These are phyloP conservation scores for Plebejus anna DNA, from an alignment of 2,888 invertebrate genomes.

Conservation along the genomic window DNA sequence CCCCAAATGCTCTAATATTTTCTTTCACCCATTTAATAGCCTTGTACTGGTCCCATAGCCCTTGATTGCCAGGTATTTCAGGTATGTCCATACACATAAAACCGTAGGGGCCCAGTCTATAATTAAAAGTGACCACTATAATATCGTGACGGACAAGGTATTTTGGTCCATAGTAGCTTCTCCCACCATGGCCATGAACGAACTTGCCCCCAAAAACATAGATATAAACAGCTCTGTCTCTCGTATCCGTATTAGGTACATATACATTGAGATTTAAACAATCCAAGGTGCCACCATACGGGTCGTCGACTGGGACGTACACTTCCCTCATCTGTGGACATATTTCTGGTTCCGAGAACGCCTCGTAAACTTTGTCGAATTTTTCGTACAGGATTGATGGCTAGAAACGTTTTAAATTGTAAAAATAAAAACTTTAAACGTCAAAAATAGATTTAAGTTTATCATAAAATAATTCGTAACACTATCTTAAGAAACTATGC, in stretches of 20 bases:
- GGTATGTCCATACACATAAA: conserved; percentile 49
- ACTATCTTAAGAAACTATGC: no score
- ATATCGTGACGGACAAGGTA: conserved; percentile 36
- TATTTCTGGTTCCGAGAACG: neutral
- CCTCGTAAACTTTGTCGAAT: conserved; percentile 6
- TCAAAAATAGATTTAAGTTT: no score
- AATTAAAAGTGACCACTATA: conserved; percentile 53
- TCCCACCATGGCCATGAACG: neutral
- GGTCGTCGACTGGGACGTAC: neutral
- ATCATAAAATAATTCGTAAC: no score
- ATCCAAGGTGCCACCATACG: conserved; percentile 7
- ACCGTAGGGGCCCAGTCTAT: conserved; percentile 48
- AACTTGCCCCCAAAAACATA: conserved; percentile 20
- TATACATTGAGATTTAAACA: conserved; percentile 24
- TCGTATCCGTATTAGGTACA: conserved; percentile 11
- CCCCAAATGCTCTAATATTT: conserved; percentile 45
- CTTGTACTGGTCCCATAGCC: conserved; percentile 44
- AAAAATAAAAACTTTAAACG: no score
- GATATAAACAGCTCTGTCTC: conserved; percentile 12
- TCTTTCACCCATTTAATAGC: conserved; percentile 45
- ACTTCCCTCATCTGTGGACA: conserved; percentile 14
- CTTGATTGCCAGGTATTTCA: conserved; percentile 48
- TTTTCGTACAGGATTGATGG: neutral
- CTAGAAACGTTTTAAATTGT: neutral
- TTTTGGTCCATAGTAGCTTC: neutral